Evolutionary conservation across 2,797 vertebrate species (phyloP).

Genomic region (Sparidentex hasta): DNA sequence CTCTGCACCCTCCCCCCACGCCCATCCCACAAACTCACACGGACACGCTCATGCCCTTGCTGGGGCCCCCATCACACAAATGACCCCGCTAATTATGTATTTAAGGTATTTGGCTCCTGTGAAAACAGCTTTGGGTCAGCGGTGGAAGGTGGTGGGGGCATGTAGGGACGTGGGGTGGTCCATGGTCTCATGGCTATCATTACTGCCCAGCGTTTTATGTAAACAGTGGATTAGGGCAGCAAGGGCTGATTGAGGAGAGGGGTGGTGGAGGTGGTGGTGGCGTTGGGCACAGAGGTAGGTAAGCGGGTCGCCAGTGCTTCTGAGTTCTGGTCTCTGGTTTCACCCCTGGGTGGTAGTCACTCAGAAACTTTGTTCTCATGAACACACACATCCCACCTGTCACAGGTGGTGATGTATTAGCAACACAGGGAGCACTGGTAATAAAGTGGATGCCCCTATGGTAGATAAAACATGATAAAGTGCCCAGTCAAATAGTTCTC

Average conservation of each 20-base stretch:
- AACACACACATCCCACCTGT: conserved; percentile 36
- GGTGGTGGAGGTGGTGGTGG: conserved; percentile 58
- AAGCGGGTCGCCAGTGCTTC: conserved; percentile 29
- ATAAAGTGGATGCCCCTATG: too few relatives aligned
- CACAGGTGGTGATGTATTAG: conserved; percentile 42
- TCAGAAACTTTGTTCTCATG: conserved; percentile 44
- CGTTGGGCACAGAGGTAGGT: conserved; percentile 49
- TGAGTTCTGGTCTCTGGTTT: conserved; percentile 68
- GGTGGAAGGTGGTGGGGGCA: conserved; percentile 63
- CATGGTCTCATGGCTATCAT: conserved; percentile 83
- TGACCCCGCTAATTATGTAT: conserved; percentile 87
- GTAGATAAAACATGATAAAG: too few relatives aligned
- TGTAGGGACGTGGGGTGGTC: conserved; percentile 71
- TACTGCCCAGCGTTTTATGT: conserved; percentile 78
- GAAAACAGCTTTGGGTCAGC: conserved; percentile 84
- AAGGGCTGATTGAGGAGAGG: conserved; percentile 74
- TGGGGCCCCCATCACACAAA: conserved; percentile 77
- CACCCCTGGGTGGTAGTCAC: conserved; percentile 60
- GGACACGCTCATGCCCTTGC: conserved; percentile 66
- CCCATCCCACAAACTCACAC: conserved; percentile 60
- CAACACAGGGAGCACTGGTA: neutral
- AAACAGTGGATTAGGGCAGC: conserved; percentile 80
- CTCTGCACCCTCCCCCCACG: conserved; percentile 51
- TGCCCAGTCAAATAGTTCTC: too few relatives aligned
- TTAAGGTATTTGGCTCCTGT: conserved; percentile 87